Base-by-base conservation (phyloP, 2,113 vertebrate species). In the Lophius piscatorius region DNA sequence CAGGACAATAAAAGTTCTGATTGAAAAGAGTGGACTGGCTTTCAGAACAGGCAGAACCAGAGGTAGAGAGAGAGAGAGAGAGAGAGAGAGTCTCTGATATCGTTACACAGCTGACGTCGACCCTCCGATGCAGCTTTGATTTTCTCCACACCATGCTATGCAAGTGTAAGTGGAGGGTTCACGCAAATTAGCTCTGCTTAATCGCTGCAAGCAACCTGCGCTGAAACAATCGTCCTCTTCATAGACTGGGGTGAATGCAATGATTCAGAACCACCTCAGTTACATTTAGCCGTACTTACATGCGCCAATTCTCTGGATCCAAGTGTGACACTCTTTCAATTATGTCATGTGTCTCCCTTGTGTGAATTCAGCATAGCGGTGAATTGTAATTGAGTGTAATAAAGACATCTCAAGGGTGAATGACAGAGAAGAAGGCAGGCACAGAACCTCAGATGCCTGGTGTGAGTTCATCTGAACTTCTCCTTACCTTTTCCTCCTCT, bases 81-180 rank as follows among this genome's bases (percentile, higher is more conserved):
- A 18, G 28, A 58, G 24, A 17, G 60, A 24, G 40, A 11, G 26
- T 23, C n/a, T 52, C 47, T 35, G 57, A 71, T 56, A 22, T 59
- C 55, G 60, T 67, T 83, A 61, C 63, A 63, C 76, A 77, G 47
- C 63, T 70, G 70, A 81, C 62, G 76, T 73, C 73, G 75, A 73
- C 68, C 63, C 63, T 81, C 57, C 65, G 68, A 72, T 49, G 50
- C 16, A 41, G 46, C 2, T 2, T 47, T 56, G 66, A 74, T 74
- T 77, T 72, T 67, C 69, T 59, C 40, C 4, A 33, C 3, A 10
- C 45, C 31, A 65, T 9, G 17, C 50, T 31, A 36, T 63, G 71
- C 47, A 35, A 70, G 36, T 47, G 36, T n/a, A n/a, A n/a, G 24
- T 65, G 22, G 40, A 24, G 35, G 12, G 52, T 72, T 67, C 39